Percentiles rank a stretch among this genome's conserved stretches.
These are phyloP conservation scores for Labeo catla DNA, from an alignment of 2,113 vertebrate genomes.

Conservation along the genomic window DNA sequence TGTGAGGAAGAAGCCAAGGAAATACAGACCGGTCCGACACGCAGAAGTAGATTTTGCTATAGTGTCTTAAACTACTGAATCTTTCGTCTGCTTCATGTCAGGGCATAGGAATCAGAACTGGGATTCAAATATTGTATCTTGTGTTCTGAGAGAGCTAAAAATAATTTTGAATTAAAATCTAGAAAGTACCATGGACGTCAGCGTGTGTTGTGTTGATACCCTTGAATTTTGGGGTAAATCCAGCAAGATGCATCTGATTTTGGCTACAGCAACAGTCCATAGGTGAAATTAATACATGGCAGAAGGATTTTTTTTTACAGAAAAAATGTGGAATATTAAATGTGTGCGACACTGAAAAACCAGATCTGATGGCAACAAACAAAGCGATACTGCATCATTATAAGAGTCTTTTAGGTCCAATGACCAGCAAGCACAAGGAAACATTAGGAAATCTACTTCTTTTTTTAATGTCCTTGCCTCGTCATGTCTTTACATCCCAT, in stretches of 20 bases:
- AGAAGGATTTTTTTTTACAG: neutral
- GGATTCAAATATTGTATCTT: neutral
- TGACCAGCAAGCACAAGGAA: slow-evolving; percentile 13
- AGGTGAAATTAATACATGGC: neutral
- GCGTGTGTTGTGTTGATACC: neutral
- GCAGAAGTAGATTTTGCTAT: neutral
- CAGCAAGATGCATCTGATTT: neutral
- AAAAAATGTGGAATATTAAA: neutral
- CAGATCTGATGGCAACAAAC: neutral
- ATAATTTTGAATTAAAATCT: slow-evolving; percentile 9
- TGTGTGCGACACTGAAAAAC: neutral
- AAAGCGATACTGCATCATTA: neutral
- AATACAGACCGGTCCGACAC: neutral
- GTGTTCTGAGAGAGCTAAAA: neutral
- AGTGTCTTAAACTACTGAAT: neutral
- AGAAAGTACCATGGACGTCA: neutral
- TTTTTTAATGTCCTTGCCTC: slow-evolving; percentile 49
- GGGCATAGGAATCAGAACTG: neutral
- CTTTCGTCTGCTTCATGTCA: neutral
- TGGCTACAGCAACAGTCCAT: neutral
- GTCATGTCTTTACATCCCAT: slow-evolving; percentile 36
- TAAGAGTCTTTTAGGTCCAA: neutral
- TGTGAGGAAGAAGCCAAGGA: slow-evolving; percentile 3
- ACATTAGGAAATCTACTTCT: slow-evolving; percentile 32
- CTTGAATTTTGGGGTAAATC: neutral